Percentiles rank a stretch among this genome's conserved stretches.
These are phyloP conservation scores for Xanthia togata DNA, from an alignment of 2,888 invertebrate genomes.

Conservation along the genomic window DNA sequence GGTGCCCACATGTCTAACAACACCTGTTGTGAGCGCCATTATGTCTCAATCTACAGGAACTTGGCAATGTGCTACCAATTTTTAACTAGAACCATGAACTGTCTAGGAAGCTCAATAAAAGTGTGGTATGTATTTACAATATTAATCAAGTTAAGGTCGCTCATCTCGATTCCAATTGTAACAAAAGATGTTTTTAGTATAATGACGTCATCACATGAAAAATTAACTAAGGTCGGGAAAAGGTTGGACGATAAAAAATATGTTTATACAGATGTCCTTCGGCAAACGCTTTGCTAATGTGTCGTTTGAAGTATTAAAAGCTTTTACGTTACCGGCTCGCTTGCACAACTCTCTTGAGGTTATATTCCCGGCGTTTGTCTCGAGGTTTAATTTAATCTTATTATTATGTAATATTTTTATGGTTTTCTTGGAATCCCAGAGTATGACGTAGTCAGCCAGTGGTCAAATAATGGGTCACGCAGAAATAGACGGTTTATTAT, in stretches of 20 bases:
- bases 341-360: constrained; percentile 77
- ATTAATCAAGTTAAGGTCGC: constrained; percentile 56
- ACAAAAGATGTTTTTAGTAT: constrained; percentile 53
- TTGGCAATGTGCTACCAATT: constrained; percentile 64
- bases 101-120: constrained; percentile 78
- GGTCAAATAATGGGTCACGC: constrained; percentile 84
- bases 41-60: constrained; percentile 70
- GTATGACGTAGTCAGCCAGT: constrained; percentile 75
- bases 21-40: constrained; percentile 83
- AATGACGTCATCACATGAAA: constrained; percentile 43
- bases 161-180: constrained; percentile 48
- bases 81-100: constrained; percentile 76
- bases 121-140: constrained; percentile 63
- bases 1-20: constrained; percentile 83
- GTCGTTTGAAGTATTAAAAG: constrained; percentile 80
- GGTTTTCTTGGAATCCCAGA: constrained; percentile 79
- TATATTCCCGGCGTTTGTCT: constrained; percentile 68
- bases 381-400: constrained; percentile 71
- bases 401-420: constrained; percentile 84
- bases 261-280: constrained; percentile 71
- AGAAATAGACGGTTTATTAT: constrained; percentile 84
- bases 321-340: constrained; percentile 75
- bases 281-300: constrained; percentile 72
- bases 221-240: constrained; percentile 66
- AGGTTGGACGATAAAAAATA: constrained; percentile 65